Base-by-base conservation (phyloP, 2,888 invertebrate genomes). In the Stictocephala bisonia region DNA sequence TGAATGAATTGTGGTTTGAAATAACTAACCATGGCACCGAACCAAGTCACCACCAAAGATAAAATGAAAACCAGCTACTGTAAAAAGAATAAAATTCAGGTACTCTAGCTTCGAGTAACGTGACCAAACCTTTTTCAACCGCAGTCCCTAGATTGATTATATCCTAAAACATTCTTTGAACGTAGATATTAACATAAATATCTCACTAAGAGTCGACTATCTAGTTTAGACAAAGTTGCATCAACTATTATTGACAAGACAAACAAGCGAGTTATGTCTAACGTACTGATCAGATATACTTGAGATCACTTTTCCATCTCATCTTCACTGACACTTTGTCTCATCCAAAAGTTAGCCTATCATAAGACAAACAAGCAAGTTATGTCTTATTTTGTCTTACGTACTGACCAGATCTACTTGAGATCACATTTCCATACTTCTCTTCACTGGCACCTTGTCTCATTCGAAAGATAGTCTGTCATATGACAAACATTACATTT, bases 181-280 rank as follows among this genome's bases (percentile, higher is more conserved):
- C 13, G 31, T 35, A 60, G 35, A 60, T 9, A n/a, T 31, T n/a
- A 22, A 60, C 56, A 31, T 31, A 6, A 7, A 56, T 4, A 56
- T 29, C 56, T 56, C 56, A 56, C 60, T 60, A 60, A 60, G 60
- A 60, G 60, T 60, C 56, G 31, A 56, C 56, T 56, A 56, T 29
- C 60, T 60, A 60, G 56, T 56, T 29, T 56, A 56, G 56, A 56
- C 29, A 29, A 31, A 56, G 31, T 35, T 15, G n/a, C 27, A 40
- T 60, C 60, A 40, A 60, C 60, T 60, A 60, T 60, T 60, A 60
- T 60, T 35, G 40, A 60, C 60, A 27, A 29, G 6, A 56, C 15
- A 13, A 7, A 26, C 13, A 29, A 56, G 56, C 56, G 56, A 56
- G 56, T 15, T n/a, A 11, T 1, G n/a, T n/a, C n/a, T n/a, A 29